phyloP scores from a whole-genome alignment of 2,888 invertebrate species.

The Crepidodera aurea region DNA sequence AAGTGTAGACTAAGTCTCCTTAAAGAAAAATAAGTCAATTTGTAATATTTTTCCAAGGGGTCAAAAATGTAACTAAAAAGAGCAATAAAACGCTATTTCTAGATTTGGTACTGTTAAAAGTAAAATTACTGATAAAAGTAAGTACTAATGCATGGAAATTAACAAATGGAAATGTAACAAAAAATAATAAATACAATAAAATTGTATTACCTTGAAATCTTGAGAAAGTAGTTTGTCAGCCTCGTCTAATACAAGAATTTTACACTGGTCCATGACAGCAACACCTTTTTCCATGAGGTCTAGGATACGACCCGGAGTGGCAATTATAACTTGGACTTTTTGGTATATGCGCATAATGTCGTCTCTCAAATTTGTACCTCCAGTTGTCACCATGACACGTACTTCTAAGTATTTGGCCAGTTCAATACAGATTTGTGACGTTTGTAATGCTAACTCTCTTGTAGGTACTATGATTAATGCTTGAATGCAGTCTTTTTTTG shows the following conservation, averaged over 20 bases:
- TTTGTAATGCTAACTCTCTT: conserved; percentile 97
- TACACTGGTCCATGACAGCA: conserved; percentile 90
- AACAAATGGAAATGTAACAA: too few species aligned
- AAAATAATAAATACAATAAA: too few species aligned
- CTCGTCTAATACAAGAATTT: conserved; percentile 97
- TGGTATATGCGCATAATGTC: conserved; percentile 99
- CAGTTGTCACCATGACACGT: conserved; percentile 99
- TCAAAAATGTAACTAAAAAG: too few species aligned
- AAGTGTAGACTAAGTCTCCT: too few species aligned
- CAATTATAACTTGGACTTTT: conserved; percentile 98
- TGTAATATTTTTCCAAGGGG: too few species aligned
- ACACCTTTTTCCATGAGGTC: conserved; percentile 97
- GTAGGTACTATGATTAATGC: conserved; percentile 99
- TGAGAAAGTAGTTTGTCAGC: conserved; percentile 98
- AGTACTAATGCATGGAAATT: too few species aligned
- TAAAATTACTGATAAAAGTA: too few species aligned
- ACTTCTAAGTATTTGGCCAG: conserved; percentile 95
- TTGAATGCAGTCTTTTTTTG: conserved; percentile 92
- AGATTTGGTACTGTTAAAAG: too few species aligned
- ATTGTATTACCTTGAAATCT: conserved; percentile 79
- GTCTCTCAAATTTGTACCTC: conserved; percentile 96
- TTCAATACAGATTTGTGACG: conserved; percentile 99
- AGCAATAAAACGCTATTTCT: too few species aligned
- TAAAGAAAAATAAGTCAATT: too few species aligned
- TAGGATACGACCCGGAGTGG: conserved; percentile 98